These are phyloP conservation scores for Solea senegalensis DNA, from an alignment of 2,113 vertebrate genomes.

Conservation along the genomic window DNA sequence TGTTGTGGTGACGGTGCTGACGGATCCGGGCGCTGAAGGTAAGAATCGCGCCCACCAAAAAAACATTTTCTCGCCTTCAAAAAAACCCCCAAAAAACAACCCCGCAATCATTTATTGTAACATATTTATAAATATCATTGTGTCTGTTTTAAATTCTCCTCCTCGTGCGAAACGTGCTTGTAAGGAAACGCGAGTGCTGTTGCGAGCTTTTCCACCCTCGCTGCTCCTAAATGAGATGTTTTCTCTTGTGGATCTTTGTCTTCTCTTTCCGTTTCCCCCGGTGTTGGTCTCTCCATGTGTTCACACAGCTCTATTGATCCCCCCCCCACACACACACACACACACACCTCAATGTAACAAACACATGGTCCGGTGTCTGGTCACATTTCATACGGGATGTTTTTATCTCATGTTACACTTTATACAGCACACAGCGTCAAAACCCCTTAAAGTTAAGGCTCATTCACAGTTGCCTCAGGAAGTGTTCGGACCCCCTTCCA, in stretches of 20 bases:
- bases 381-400: not conserved
- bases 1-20: conserved; percentile 40
- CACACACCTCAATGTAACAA: not conserved
- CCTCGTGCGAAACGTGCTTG: not conserved
- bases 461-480: not conserved
- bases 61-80: too few relatives aligned
- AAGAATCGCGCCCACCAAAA: conserved; percentile 35
- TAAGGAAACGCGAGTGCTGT: too few relatives aligned
- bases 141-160: not conserved
- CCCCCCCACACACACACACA: too few relatives aligned
- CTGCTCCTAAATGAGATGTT: not conserved
- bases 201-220: not conserved
- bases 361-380: not conserved
- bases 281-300: conserved; percentile 39
- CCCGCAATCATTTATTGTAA: not conserved
- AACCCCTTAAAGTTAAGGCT: conserved; percentile 20
- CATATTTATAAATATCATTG: not conserved
- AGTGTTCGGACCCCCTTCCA: not conserved
- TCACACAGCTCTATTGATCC: not conserved
- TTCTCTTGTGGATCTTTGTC: conserved; percentile 9
- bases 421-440: not conserved
- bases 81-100: not conserved
- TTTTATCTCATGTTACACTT: not conserved
- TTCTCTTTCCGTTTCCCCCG: not conserved
- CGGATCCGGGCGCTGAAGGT: conserved; percentile 64